Conservation (phyloP, 2,113 vertebrate species). For the Takifugu bimaculatus region DNA sequence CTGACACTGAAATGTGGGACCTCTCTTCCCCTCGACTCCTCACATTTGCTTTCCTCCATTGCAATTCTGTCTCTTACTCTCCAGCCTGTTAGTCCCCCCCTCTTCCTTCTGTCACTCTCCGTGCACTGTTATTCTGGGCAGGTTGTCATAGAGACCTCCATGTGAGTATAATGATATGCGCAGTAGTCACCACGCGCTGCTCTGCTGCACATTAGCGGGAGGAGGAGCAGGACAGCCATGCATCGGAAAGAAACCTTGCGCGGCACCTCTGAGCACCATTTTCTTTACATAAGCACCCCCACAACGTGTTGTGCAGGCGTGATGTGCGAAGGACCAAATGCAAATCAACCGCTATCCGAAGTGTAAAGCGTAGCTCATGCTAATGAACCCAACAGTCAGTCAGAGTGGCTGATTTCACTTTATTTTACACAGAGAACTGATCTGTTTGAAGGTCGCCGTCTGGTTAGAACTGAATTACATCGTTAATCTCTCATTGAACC, state of each 20-base stretch:
- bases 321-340: slow-evolving; percentile 53
- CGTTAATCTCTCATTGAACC: neutral
- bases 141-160: slow-evolving; percentile 81
- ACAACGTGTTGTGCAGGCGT: slow-evolving; percentile 61
- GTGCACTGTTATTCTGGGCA: slow-evolving; percentile 62
- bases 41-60: slow-evolving; percentile 6
- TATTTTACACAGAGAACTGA: slow-evolving; percentile 1
- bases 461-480: neutral
- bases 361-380: slow-evolving; percentile 39
- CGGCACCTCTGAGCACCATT: slow-evolving; percentile 54
- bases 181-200: slow-evolving; percentile 51
- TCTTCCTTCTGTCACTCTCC: slow-evolving; percentile 44
- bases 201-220: slow-evolving; percentile 35
- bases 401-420: slow-evolving; percentile 23
- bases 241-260: slow-evolving; percentile 53
- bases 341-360: slow-evolving; percentile 53
- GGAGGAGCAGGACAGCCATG: slow-evolving; percentile 51
- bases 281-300: slow-evolving; percentile 65
- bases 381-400: slow-evolving; percentile 27
- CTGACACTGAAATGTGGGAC: slow-evolving; percentile 23
- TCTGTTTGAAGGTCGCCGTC: neutral
- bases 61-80: slow-evolving; percentile 19
- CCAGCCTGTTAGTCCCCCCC: slow-evolving; percentile 38
- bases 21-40: slow-evolving; percentile 23
- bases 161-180: slow-evolving; percentile 72